These are phyloP conservation scores for Athene noctua DNA, from an alignment of 2,113 vertebrate genomes.

Conservation along the genomic window DNA sequence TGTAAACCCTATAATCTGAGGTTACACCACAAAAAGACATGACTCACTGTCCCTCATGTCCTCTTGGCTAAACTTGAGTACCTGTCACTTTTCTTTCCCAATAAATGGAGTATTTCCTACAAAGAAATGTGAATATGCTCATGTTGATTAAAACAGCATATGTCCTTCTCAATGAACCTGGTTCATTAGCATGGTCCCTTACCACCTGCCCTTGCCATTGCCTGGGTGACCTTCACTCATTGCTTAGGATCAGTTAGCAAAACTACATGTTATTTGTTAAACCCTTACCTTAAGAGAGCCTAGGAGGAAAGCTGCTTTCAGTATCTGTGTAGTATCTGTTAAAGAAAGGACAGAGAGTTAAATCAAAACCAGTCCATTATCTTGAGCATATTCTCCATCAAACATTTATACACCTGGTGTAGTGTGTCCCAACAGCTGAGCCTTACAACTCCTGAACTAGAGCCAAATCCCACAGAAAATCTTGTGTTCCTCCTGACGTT, in stretches of 20 bases:
- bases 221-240: not conserved
- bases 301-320: conserved; percentile 2
- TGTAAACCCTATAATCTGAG: not conserved
- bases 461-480: not conserved
- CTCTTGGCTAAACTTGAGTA: not conserved
- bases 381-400: not conserved
- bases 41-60: not conserved
- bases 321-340: not conserved
- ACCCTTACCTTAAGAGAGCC: conserved; percentile 42
- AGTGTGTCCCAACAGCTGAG: not conserved
- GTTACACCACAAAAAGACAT: not conserved
- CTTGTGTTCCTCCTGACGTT: not conserved
- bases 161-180: not conserved
- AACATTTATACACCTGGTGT: not conserved
- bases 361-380: not conserved
- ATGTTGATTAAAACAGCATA: not conserved
- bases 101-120: not conserved
- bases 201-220: not conserved
- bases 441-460: not conserved
- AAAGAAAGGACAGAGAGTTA: conserved; percentile 4
- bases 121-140: not conserved
- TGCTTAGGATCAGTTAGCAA: not conserved
- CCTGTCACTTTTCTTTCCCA: not conserved
- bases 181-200: not conserved
- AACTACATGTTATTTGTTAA: not conserved